Evolutionary conservation across 1,140 invertebrate species (phyloP).

Genomic region (Orchesella cincta): DNA sequence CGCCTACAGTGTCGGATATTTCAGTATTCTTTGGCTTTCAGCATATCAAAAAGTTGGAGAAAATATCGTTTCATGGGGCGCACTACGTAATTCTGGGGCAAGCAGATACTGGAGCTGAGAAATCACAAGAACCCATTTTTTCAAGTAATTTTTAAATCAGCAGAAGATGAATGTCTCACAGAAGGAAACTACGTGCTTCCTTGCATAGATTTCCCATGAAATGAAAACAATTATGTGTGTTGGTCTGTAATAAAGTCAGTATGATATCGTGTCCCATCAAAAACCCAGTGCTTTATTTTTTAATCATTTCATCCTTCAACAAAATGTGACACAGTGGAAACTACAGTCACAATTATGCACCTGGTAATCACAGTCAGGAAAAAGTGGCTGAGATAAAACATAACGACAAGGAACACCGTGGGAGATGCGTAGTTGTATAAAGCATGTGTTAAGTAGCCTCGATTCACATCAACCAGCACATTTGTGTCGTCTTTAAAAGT

Average conservation of each 20-base stretch:
- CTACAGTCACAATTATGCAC: too few species aligned
- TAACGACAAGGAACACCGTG: background rate
- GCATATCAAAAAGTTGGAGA: constrained; percentile 8
- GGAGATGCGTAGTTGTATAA: background rate
- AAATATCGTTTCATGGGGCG: background rate
- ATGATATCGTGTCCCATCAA: too few species aligned
- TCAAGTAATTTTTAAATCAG: background rate
- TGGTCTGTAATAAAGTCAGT: too few species aligned
- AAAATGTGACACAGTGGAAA: too few species aligned
- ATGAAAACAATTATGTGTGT: background rate
- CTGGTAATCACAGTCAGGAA: background rate
- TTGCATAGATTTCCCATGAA: constrained; percentile 12
- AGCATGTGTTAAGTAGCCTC: background rate
- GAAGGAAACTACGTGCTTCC: background rate
- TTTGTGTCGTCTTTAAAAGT: background rate
- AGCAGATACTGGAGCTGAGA: background rate
- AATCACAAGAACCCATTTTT: background rate
- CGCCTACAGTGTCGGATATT: background rate
- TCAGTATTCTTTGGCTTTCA: background rate
- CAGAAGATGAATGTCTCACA: background rate
- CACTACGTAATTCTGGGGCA: background rate
- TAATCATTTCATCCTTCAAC: too few species aligned
- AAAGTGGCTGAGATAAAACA: background rate
- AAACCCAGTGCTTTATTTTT: too few species aligned
- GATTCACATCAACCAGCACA: background rate